Evolutionary conservation across 1,140 invertebrate genomes (phyloP).

Genomic region (Popillia japonica): DNA sequence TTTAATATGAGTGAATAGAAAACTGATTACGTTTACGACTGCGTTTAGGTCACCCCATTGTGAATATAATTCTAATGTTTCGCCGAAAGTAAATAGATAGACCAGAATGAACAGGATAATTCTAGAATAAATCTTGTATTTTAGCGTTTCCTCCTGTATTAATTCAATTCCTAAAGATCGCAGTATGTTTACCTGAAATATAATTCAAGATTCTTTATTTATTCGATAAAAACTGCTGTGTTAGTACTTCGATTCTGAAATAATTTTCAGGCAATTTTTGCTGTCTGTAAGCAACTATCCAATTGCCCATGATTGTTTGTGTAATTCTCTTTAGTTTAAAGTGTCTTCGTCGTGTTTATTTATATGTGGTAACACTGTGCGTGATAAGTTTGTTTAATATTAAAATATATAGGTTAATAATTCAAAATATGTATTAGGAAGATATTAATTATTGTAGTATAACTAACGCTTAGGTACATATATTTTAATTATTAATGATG

Average conservation of each 20-base stretch:
- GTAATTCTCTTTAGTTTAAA: too few species aligned
- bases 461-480: too few species aligned
- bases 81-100: constrained; percentile 24
- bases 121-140: constrained; percentile 39
- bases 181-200: constrained; percentile 39
- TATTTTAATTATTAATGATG: too few species aligned
- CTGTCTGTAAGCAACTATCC: not conserved
- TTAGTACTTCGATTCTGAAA: constrained; percentile 7
- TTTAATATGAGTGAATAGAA: constrained; percentile 41
- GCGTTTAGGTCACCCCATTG: constrained; percentile 42
- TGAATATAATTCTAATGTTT: constrained; percentile 40
- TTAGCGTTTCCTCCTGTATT: constrained; percentile 25
- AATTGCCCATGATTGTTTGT: not conserved
- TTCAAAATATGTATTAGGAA: too few species aligned
- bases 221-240: not conserved
- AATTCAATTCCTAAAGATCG: constrained; percentile 41
- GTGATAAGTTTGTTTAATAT: too few species aligned
- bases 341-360: too few species aligned
- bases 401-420: too few species aligned
- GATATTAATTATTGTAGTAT: too few species aligned
- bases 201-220: not conserved
- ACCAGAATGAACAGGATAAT: constrained; percentile 35
- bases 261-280: constrained; percentile 38
- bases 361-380: too few species aligned
- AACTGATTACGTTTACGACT: constrained; percentile 25